Evolutionary conservation across 2,888 invertebrate genomes (phyloP), one percentile per base, ranked within the genome.

Genomic region (Chloromyia formosa): DNA sequence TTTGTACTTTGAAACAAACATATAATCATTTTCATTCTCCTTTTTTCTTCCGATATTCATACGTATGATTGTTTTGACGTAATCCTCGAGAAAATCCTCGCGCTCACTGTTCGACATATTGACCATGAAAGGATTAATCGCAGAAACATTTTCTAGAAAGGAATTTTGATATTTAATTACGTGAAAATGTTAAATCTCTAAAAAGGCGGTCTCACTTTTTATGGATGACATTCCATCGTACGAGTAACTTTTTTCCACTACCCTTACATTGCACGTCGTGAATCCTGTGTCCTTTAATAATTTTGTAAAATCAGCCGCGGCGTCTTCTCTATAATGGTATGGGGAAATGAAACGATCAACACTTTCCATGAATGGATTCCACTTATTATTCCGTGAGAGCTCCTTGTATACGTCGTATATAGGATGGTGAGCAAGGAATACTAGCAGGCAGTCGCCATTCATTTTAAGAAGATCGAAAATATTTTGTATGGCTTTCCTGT

Each of bases 41-140:
- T 82, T 83, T 73, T 82, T 83, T 75, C 86, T 82, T 18, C 84
- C 79, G 74, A 86, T 85, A 76, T 86, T 87, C 81, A 87, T 82
- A 62, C 86, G 85, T 1, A 85, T 81, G 10, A 88, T 83, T 78
- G 88, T 87, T 1, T 84, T 83, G 5, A 90, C 80, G 74, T 90
- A 88, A 79, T 92, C 92, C 20, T 88, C 85, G n/a, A 90, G 84
- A 81, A 90, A 93, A 7, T 89, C 88, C 1, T 89, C 87, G 54
- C 88, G 88, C 20, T 89, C 81, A 0, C 88, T 82, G 0, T 84
- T 81, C 0, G 92, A 90, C 66, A 93, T 89, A 61, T 88, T 86
- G 5, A 87, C 85, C 74, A 90, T 81, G 80, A 93, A 93, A 0
- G 93, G 93, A 81, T 91, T 92, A 2, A 93, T 89, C 0, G 93